Conservation (phyloP, 2,113 vertebrate species). For the Hippolais icterina region DNA sequence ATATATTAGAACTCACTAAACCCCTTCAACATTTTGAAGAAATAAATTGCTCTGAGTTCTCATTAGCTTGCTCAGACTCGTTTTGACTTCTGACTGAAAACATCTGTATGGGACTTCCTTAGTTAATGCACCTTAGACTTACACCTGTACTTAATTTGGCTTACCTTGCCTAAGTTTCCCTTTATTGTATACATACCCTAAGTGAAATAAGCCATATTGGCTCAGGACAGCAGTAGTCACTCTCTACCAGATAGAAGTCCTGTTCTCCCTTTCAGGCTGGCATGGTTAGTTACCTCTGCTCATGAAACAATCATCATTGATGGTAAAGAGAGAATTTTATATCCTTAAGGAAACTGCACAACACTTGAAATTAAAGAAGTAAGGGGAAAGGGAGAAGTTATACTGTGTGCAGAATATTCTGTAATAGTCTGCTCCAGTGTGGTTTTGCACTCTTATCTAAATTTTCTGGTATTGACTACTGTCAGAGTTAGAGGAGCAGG, state of each 20-base stretch:
- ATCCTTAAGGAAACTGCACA: neutral
- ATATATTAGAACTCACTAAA: neutral
- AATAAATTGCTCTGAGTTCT: slow-evolving; percentile 19
- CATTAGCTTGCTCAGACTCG: neutral
- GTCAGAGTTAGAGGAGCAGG: neutral
- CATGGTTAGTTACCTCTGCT: neutral
- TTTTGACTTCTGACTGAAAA: slow-evolving; percentile 9
- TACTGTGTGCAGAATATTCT: neutral
- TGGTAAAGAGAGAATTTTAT: neutral
- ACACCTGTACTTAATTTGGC: slow-evolving; percentile 13
- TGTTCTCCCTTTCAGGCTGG: neutral
- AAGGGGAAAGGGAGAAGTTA: neutral
- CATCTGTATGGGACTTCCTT: neutral
- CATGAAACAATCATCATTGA: neutral
- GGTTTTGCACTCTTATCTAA: neutral
- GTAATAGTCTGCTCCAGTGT: neutral
- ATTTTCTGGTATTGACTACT: neutral
- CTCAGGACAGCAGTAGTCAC: neutral
- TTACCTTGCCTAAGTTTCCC: neutral
- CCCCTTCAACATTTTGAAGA: neutral
- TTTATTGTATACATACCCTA: neutral
- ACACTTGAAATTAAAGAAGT: neutral
- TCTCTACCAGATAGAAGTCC: neutral
- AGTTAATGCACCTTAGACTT: slow-evolving; percentile 13
- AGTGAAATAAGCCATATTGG: neutral